phyloP scores from a whole-genome alignment of 2,888 invertebrate species.

The Agonopterix subpropinquella region DNA sequence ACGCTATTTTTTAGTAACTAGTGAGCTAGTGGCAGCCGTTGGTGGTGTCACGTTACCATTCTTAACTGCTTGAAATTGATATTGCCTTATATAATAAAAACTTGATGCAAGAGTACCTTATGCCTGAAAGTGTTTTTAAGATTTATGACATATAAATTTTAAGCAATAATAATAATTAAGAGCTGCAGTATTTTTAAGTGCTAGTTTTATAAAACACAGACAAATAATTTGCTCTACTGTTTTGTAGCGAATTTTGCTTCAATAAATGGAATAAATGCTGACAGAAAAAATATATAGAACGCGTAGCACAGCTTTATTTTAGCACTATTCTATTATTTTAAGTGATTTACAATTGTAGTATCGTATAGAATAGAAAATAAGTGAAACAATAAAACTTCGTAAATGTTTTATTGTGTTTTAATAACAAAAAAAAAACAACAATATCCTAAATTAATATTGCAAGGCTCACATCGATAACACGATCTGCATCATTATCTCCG shows the following conservation, averaged over 20 bases:
- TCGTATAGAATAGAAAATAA: too few relatives aligned
- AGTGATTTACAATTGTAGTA: too few relatives aligned
- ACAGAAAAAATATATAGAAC: too few relatives aligned
- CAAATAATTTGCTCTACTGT: background rate
- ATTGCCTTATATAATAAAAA: slow-evolving; percentile 5
- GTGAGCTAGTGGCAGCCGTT: slow-evolving; percentile 60
- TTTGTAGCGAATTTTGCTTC: background rate
- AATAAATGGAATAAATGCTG: too few relatives aligned
- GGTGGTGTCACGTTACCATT: slow-evolving; percentile 73
- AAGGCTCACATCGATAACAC: too few relatives aligned
- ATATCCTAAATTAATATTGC: too few relatives aligned
- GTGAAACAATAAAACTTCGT: too few relatives aligned
- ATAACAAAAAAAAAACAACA: too few relatives aligned
- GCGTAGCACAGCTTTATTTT: too few relatives aligned
- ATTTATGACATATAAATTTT: background rate
- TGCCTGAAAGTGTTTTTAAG: slow-evolving; percentile 6
- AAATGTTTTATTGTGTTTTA: too few relatives aligned
- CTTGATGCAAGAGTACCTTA: slow-evolving; percentile 1
- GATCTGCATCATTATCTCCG: too few relatives aligned
- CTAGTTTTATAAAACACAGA: background rate
- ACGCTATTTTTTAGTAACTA: slow-evolving; percentile 10
- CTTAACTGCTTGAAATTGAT: slow-evolving; percentile 26
- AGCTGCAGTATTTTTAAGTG: slow-evolving; percentile 28
- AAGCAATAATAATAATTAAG: slow-evolving; percentile 39
- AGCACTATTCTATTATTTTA: too few relatives aligned